A percentile compares a stretch with the other conserved stretches of the same genome.
These are phyloP conservation scores for Catajapyx aquilonaris DNA, from an alignment of 1,140 invertebrate genomes.

Conservation along the genomic window DNA sequence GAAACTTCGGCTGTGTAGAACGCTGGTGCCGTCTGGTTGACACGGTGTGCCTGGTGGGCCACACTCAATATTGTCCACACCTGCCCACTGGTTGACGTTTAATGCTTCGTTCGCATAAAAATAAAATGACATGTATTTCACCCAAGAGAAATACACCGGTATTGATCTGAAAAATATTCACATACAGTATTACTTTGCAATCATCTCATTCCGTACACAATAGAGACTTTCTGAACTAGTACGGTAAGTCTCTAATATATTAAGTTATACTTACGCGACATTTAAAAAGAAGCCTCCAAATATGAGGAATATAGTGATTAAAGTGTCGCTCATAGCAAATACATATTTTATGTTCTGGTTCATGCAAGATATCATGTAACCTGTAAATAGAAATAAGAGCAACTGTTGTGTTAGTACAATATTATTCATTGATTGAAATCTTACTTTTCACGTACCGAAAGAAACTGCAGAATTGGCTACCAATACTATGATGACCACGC, in stretches of 20 bases:
- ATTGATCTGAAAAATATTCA: conserved; percentile 54
- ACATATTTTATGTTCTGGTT: conserved; percentile 63
- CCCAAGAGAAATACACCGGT: conserved; percentile 70
- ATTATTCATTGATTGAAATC: no score
- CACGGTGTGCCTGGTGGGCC: neutral
- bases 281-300: conserved; percentile 95
- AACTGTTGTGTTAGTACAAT: no score
- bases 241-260: neutral
- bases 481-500: conserved; percentile 47
- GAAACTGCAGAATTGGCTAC: conserved; percentile 79
- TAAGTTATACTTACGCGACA: conserved; percentile 38
- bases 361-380: conserved; percentile 72
- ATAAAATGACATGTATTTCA: conserved; percentile 93
- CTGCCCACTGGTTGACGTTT: conserved; percentile 80
- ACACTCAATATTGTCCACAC: conserved; percentile 27
- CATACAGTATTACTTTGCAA: no score
- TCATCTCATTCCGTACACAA: no score
- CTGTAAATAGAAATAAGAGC: conserved; percentile 33
- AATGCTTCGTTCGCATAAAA: conserved; percentile 82
- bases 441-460: conserved; percentile 42
- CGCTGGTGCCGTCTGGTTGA: neutral
- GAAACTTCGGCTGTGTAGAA: no score
- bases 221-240: no score
- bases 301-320: conserved; percentile 78
- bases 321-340: conserved; percentile 64